Percentiles rank a stretch among this genome's conserved stretches.
Evolutionary conservation across 2,797 vertebrate species (phyloP).

Genomic region (Acipenser oxyrinchus): DNA sequence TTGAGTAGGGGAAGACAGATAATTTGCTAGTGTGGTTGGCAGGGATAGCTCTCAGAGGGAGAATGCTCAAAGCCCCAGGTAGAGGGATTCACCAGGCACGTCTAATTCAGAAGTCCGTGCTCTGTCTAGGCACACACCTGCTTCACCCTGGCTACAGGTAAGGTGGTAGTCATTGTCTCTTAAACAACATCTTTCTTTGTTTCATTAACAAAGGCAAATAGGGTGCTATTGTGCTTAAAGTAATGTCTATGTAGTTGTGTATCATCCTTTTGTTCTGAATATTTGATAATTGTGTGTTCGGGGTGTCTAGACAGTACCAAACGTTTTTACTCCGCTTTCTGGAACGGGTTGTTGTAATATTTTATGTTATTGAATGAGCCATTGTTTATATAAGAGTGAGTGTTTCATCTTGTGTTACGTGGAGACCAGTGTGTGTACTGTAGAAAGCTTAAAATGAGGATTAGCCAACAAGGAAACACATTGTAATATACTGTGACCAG

Average conservation of each 20-base stretch:
- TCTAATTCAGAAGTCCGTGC: conserved; percentile 9
- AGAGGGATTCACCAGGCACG: conserved; percentile 19
- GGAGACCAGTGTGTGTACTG: too few species aligned
- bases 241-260: not conserved
- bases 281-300: not conserved
- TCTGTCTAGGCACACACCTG: conserved; percentile 29
- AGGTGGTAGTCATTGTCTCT: conserved; percentile 4
- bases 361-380: too few species aligned
- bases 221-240: not conserved
- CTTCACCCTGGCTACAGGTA: conserved; percentile 21
- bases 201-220: not conserved
- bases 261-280: conserved; percentile 1
- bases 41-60: not conserved
- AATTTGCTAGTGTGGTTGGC: not conserved
- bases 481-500: too few species aligned
- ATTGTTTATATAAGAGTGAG: too few species aligned
- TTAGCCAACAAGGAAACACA: too few species aligned
- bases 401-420: too few species aligned
- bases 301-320: not conserved
- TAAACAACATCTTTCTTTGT: not conserved
- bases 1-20: conserved; percentile 4
- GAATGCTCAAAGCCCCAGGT: conserved; percentile 26
- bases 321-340: not conserved
- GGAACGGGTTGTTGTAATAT: not conserved
- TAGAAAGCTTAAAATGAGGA: too few species aligned